Base-by-base conservation (phyloP, 2,113 vertebrate species). In the Rhabdornis inornatus region DNA sequence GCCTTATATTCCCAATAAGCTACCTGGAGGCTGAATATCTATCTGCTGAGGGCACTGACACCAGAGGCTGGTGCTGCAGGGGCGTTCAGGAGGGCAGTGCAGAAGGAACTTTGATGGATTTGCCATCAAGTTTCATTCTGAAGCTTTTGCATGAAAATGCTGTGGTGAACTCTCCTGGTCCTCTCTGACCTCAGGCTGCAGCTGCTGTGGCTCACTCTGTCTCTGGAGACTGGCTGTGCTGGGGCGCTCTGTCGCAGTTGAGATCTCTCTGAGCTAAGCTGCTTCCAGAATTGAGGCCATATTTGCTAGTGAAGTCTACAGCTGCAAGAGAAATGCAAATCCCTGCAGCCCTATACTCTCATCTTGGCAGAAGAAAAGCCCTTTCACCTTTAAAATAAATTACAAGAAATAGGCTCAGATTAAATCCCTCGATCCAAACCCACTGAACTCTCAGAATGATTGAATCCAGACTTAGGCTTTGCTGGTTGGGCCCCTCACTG, bases 321-420 rank as follows among this genome's bases (percentile, higher is more conserved):
- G 93, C 93, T 95, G 95, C 90, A 60, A 56, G 83, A 94, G 93
- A 92, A 86, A 83, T 59, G 56, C 90, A 96, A 93, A 94, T 94
- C 92, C 93, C 90, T 66, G 75, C 72, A 87, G 87, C 71, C 72
- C 70, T 44, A 50, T 85, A 70, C 63, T 80, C 63, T 79, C 63
- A 31, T 95, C 76, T 96, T 94, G 92, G 82, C 95, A 93, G 90
- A 91, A 96, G 63, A 65, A 91, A 94, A 94, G 71, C 75, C 85
- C 83, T 95, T 97, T 94, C 85, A 87, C 92, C 82, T 81, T 86
- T 95, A 88, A 96, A 96, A 94, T 33, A 31, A 91, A 70, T 93
- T 95, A 93, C 64, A 83, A 93, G 52, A 42, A 90, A 83, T 30
- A 53, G 88, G 64, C 56, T 91, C 79, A 78, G 65, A 88, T 55